Base-by-base conservation (phyloP, 2,888 invertebrate species). In the Clistopyga incitator region DNA sequence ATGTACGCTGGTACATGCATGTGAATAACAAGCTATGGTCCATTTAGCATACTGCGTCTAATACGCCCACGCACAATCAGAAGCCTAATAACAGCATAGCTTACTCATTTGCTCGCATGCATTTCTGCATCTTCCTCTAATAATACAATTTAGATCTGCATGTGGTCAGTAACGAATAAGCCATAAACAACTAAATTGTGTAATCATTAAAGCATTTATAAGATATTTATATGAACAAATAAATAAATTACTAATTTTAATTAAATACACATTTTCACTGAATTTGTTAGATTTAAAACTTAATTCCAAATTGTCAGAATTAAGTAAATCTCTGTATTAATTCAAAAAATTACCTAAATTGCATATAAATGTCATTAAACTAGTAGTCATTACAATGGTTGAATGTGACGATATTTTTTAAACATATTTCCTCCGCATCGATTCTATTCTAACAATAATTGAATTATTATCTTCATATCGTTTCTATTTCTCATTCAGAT, bases 1-100 rank as follows among this genome's bases (percentile, higher is more conserved):
- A 38, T 25, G 15, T n/a, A 18, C 64, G 34, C 64, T 38, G 18
- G 42, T 3, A 20, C 59, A 34, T 29, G 25, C 38, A 64, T 64
- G 64, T 20, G 64, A 64, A 61, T 61, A 61, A 61, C 61, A 61
- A 61, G 61, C 61, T 61, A 38, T 38, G 61, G 61, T 61, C 38
- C 61, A 59, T 61, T 61, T 61, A 61, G 34, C 61, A 38, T 38
- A 34, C 61, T 18, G 34, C 34, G 38, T 18, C 64, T 64, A 38
- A 64, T 64, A 64, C 38, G 18, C 38, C 64, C 64, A 64, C 38
- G 42, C 20, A 64, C 64, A 64, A 64, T 64, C 38, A 38, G 38
- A 64, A 38, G 42, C 38, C 64, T 10, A 38, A 38, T 38, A 38
- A 18, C 18, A 18, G 18, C 64, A 20, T 38, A 38, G 61, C 64